Evolutionary conservation across 2,888 invertebrate species (phyloP), one percentile per base, ranked within the genome.

Genomic region (Orgyia antiqua): DNA sequence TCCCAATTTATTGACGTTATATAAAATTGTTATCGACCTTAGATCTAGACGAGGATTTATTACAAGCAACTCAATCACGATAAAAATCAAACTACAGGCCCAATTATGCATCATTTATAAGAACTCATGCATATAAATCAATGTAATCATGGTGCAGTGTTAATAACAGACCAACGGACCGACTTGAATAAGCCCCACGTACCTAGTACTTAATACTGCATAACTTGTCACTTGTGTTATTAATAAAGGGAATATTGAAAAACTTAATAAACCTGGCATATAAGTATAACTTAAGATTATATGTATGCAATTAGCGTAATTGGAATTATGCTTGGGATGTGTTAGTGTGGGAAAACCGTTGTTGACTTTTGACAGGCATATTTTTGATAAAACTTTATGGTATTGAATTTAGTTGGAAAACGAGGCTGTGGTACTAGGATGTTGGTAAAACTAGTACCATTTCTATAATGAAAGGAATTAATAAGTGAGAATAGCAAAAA

Each of bases 41-140:
- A 24, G 37, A 55, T 54, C 58, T 48, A 65, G 66, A 70, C 66
- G 68, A 75, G 68, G 74, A 79, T 77, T 73, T 76, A 79, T 70
- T 58, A 49, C 48, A 39, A 36, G 36, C 38, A 45, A 47, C 53
- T 52, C 61, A 58, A 69, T 66, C 63, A 61, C 68, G 56, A 64
- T 67, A 61, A 67, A 68, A 66, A 62, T 65, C 65, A 70, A 76
- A 68, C 59, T 45, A 48, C 42, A 53, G 57, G 39, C 39, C 64
- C 76, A 78, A 82, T 80, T 79, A 79, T 63, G 66, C 60, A 55
- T 67, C 70, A 70, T 79, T 80, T 75, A 69, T 68, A 66, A 52
- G 62, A 68, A 58, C 72, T 69, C 73, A 72, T 80, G 76, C 75
- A 76, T 78, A 79, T 76, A 75, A 82, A 78, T 79, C 76, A 76